Conservation (phyloP, 2,797 vertebrate genomes). For the Pseudopleuronectes americanus region DNA sequence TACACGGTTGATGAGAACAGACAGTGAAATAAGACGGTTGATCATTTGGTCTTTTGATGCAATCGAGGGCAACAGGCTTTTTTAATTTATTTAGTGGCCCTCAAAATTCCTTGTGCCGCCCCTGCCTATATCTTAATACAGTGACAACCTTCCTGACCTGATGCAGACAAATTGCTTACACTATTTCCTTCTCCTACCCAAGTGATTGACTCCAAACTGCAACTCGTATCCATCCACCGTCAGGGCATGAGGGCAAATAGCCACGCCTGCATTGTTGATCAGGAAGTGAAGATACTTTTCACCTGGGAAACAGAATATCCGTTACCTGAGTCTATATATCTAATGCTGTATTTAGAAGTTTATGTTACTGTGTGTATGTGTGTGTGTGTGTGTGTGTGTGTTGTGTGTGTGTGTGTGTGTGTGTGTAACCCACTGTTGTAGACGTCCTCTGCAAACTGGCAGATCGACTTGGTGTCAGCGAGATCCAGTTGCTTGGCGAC, state of each 20-base stretch:
- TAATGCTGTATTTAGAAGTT: background rate
- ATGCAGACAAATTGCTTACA: background rate
- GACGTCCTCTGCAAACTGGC: conserved; percentile 81
- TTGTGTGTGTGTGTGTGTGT: background rate
- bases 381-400: background rate
- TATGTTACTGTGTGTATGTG: background rate
- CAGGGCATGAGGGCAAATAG: conserved; percentile 69
- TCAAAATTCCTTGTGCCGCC: too few relatives aligned
- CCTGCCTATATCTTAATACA: background rate
- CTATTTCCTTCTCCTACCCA: conserved; percentile 66
- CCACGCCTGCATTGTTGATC: conserved; percentile 85
- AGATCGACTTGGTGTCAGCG: conserved; percentile 83
- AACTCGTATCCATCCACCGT: conserved; percentile 82
- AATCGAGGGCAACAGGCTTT: too few relatives aligned
- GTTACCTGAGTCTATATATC: background rate
- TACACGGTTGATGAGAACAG: too few relatives aligned
- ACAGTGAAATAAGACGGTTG: too few relatives aligned
- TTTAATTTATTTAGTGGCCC: background rate
- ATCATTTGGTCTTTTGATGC: too few relatives aligned
- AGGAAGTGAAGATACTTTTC: conserved; percentile 81
- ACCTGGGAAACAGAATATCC: conserved; percentile 66
- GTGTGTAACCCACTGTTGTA: conserved; percentile 78
- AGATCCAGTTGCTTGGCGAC: conserved; percentile 81
- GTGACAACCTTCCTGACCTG: background rate
- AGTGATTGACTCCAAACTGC: conserved; percentile 86